phyloP scores from a whole-genome alignment of 2,888 invertebrate species.

The Micropterix aruncella region DNA sequence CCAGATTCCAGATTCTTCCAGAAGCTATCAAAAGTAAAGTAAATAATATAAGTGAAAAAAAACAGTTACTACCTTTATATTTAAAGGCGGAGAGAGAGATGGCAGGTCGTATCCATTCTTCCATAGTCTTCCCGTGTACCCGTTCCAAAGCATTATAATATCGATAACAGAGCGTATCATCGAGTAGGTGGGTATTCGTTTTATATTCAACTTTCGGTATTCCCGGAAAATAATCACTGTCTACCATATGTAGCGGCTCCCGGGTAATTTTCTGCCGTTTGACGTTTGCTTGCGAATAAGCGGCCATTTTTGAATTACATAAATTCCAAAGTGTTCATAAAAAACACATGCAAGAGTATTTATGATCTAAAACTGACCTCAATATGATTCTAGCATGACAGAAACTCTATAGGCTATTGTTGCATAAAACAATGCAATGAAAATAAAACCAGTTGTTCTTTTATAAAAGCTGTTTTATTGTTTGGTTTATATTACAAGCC shows the following conservation, averaged over 20 bases:
- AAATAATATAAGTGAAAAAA: too few relatives aligned
- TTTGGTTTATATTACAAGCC: conserved; percentile 18
- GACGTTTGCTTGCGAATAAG: conserved; percentile 11
- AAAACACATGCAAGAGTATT: not conserved
- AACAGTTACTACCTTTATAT: conserved; percentile 23
- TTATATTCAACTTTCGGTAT: conserved; percentile 40
- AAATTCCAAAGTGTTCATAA: not conserved
- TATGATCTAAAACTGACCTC: not conserved
- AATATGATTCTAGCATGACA: too few relatives aligned
- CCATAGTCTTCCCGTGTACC: conserved; percentile 42
- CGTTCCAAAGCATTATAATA: conserved; percentile 43
- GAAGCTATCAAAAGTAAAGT: too few relatives aligned
- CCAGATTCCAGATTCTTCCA: too few relatives aligned
- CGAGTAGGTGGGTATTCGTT: conserved; percentile 33
- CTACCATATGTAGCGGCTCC: conserved; percentile 8
- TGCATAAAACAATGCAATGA: too few relatives aligned
- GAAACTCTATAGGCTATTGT: too few relatives aligned
- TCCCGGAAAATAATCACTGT: conserved; percentile 16
- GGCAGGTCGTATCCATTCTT: conserved; percentile 50
- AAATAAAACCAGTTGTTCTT: not conserved
- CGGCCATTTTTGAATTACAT: conserved; percentile 10
- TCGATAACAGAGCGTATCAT: conserved; percentile 37
- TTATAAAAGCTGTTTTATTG: not conserved
- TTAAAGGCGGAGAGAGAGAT: conserved; percentile 36
- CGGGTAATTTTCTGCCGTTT: conserved; percentile 15